Percentiles rank a stretch among this genome's conserved stretches.
Evolutionary conservation across 92 coral and sea anemone species (phyloP).

Genomic region (Umimayanthus kanabou): DNA sequence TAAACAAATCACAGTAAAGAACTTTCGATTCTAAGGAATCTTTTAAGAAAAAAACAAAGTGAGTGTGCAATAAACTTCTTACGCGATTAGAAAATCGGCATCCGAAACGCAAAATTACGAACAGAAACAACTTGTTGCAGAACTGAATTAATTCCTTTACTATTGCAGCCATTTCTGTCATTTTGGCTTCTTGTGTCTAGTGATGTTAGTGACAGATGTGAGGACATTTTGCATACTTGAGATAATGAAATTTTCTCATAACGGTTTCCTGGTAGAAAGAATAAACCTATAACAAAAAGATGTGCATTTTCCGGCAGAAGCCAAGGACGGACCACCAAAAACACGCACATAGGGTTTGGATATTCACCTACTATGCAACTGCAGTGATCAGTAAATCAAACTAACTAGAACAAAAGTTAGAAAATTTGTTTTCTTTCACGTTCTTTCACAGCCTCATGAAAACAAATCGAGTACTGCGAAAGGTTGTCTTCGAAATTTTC

Average conservation of each 20-base stretch:
- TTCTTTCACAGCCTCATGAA: neutral
- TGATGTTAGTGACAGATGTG: neutral
- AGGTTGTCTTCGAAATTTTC: neutral
- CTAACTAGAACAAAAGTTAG: neutral
- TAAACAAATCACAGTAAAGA: conserved; percentile 30
- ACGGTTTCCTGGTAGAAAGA: neutral
- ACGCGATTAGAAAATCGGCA: neutral
- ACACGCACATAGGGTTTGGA: no score
- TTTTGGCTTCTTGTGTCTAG: neutral
- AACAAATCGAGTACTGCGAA: neutral
- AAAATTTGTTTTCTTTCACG: neutral
- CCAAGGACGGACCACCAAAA: neutral
- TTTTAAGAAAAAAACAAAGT: neutral
- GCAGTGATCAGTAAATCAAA: no score
- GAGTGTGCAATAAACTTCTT: neutral
- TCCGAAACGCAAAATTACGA: neutral
- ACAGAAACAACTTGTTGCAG: neutral
- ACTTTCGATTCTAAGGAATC: conserved; percentile 33
- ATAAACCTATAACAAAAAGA: neutral
- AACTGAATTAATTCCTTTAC: neutral
- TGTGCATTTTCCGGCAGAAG: no score
- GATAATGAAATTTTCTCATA: neutral
- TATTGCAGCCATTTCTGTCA: neutral
- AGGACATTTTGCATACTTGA: neutral
- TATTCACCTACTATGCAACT: no score